phyloP scores from a whole-genome alignment of 2,113 vertebrate genomes.

The Zosterops pallidus region DNA sequence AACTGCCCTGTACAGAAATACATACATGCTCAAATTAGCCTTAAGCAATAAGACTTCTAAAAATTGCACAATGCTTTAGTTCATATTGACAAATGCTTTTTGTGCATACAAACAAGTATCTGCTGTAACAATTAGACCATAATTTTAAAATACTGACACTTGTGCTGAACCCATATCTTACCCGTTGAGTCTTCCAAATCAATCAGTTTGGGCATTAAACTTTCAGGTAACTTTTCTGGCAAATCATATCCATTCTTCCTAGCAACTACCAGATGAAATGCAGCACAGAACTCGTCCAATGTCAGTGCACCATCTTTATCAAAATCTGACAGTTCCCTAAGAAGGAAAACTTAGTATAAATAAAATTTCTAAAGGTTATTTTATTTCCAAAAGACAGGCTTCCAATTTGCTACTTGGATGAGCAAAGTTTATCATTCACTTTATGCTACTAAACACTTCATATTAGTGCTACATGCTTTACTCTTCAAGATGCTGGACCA shows the following conservation, averaged over 20 bases:
- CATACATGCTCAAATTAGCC: neutral
- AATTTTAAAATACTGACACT: neutral
- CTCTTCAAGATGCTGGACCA: neutral
- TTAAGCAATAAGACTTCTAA: neutral
- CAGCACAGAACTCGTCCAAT: constrained; percentile 97
- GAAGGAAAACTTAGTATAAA: constrained; percentile 61
- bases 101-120: neutral
- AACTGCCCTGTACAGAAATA: neutral
- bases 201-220: constrained; percentile 98
- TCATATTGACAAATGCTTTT: neutral
- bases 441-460: neutral
- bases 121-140: neutral
- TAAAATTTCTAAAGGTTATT: constrained; percentile 6
- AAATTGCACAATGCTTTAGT: neutral
- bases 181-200: constrained; percentile 96
- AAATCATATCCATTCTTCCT: constrained; percentile 98
- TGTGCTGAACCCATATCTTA: constrained; percentile 53
- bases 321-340: constrained; percentile 98
- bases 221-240: constrained; percentile 97
- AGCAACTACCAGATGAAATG: constrained; percentile 97
- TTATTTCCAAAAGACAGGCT: neutral
- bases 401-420: neutral
- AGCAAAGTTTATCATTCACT: neutral
- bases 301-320: constrained; percentile 98
- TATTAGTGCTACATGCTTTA: neutral